phyloP scores from a whole-genome alignment of 2,797 vertebrate genomes.

The Pangasius djambal region DNA sequence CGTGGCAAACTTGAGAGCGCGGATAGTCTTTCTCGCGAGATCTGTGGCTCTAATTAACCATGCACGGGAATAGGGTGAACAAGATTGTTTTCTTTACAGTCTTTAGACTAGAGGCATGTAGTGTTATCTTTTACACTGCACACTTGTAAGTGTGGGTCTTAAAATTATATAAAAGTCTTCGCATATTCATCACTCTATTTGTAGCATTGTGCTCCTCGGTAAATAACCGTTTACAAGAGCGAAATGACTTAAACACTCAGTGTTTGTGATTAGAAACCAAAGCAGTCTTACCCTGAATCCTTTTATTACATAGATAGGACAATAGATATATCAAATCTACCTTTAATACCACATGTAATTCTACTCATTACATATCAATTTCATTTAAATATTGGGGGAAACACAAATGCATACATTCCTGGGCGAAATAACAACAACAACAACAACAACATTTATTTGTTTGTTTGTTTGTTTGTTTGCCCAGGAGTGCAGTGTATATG shows the following conservation, averaged over 20 bases:
- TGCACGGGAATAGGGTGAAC: background rate
- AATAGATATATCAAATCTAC: background rate
- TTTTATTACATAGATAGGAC: background rate
- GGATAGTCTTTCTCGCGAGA: slow-evolving; percentile 56
- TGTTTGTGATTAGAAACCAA: background rate
- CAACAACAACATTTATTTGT: too few relatives aligned
- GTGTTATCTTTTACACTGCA: too few relatives aligned
- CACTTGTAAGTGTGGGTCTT: background rate
- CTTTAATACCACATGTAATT: background rate
- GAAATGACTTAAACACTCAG: background rate
- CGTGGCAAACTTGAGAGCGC: slow-evolving; percentile 45
- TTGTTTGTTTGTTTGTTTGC: too few relatives aligned
- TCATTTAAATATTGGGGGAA: background rate
- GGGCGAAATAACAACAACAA: too few relatives aligned
- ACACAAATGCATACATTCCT: background rate
- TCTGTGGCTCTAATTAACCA: background rate
- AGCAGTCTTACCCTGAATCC: background rate
- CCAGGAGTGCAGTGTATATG: too few relatives aligned
- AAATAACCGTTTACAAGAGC: background rate
- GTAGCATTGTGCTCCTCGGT: background rate
- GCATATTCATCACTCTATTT: background rate
- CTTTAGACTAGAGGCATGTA: background rate
- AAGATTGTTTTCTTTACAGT: background rate
- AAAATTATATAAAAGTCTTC: background rate
- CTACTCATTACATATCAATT: background rate